phyloP scores from a whole-genome alignment of 2,888 invertebrate genomes.

The Harpalus rufipes region DNA sequence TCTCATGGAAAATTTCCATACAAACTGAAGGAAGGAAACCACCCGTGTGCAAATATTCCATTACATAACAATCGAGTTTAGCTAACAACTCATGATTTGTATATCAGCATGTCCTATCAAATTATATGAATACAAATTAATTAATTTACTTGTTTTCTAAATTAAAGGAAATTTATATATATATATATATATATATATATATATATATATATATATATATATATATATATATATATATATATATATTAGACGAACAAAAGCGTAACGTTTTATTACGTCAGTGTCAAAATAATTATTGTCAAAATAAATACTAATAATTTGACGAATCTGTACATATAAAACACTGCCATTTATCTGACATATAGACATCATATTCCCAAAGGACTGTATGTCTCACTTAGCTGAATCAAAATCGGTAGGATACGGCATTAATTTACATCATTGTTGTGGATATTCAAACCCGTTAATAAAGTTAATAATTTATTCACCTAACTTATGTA shows the following conservation, averaged over 20 bases:
- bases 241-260: no score
- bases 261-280: no score
- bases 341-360: constrained; percentile 3
- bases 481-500: not conserved
- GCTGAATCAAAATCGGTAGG: not conserved
- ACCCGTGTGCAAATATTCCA: constrained; percentile 35
- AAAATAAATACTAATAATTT: no score
- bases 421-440: not conserved
- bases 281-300: no score
- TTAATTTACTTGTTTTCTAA: constrained; percentile 38
- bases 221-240: not conserved
- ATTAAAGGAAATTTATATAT: constrained; percentile 44
- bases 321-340: constrained; percentile 8
- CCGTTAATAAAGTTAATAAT: not conserved
- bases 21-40: constrained; percentile 21
- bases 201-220: not conserved
- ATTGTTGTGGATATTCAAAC: not conserved
- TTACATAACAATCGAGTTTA: constrained; percentile 12
- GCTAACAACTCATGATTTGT: constrained; percentile 42
- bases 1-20: constrained; percentile 30
- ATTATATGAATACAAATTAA: constrained; percentile 45
- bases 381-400: constrained; percentile 14
- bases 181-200: not conserved
- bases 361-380: constrained; percentile 9
- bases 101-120: constrained; percentile 28